phyloP scores from a whole-genome alignment of 2,113 vertebrate genomes.

The Poeciliopsis turrubarensis region DNA sequence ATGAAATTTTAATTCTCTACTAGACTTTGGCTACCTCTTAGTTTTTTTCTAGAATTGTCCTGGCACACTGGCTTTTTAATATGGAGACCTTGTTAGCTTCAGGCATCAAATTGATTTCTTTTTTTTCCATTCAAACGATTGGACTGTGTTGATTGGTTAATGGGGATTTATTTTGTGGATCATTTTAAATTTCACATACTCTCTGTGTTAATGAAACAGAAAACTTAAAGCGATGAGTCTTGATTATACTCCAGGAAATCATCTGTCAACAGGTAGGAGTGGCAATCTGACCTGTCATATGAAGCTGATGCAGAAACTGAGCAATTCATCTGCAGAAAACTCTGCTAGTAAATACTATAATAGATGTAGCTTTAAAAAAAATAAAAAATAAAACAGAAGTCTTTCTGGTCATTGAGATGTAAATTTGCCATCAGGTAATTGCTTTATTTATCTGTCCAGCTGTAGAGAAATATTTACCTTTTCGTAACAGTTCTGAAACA shows the following conservation, averaged over 20 bases:
- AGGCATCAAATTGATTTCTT: slow-evolving; percentile 66
- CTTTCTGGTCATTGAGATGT: slow-evolving; percentile 19
- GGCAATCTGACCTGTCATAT: slow-evolving; percentile 48
- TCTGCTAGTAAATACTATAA: slow-evolving; percentile 32
- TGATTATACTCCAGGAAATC: slow-evolving; percentile 43
- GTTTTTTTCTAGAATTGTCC: slow-evolving; percentile 32
- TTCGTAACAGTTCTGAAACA: slow-evolving; percentile 6
- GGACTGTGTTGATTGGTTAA: slow-evolving; percentile 50
- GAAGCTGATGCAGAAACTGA: slow-evolving; percentile 23
- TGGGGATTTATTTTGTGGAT: slow-evolving; percentile 20
- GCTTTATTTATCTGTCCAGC: background rate
- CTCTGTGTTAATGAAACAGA: slow-evolving; percentile 40
- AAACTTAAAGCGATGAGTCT: slow-evolving; percentile 33
- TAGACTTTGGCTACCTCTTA: slow-evolving; percentile 41
- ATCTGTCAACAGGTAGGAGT: slow-evolving; percentile 50
- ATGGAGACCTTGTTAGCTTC: slow-evolving; percentile 53
- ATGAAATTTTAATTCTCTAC: slow-evolving; percentile 63
- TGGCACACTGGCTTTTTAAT: slow-evolving; percentile 63
- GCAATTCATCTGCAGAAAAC: slow-evolving; percentile 38
- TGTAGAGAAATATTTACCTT: slow-evolving; percentile 9
- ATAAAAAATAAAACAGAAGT: background rate
- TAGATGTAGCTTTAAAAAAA: slow-evolving; percentile 37
- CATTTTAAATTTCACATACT: slow-evolving; percentile 18
- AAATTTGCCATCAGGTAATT: slow-evolving; percentile 9
- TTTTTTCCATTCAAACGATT: slow-evolving; percentile 58